Conservation (phyloP, 2,797 vertebrate genomes). For the Rhinogobio ventralis region DNA sequence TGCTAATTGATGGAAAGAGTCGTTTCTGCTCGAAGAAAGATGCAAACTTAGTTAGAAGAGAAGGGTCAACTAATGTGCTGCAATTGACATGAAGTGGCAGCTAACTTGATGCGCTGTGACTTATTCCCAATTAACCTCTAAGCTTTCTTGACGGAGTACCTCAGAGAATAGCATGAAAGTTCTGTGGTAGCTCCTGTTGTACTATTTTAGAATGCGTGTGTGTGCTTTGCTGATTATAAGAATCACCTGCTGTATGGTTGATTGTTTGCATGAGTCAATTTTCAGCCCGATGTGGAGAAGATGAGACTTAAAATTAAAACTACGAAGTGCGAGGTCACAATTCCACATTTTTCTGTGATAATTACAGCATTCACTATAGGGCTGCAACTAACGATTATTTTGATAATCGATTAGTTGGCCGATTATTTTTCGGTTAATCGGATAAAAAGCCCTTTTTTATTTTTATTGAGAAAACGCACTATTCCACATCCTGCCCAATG, state of each 20-base stretch:
- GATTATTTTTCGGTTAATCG: too few relatives aligned
- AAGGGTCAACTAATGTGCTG: slow-evolving; percentile 56
- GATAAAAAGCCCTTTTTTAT: too few relatives aligned
- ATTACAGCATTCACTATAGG: background rate
- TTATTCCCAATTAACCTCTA: slow-evolving; percentile 58
- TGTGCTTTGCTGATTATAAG: slow-evolving; percentile 36
- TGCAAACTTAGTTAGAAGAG: slow-evolving; percentile 62
- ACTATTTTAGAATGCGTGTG: slow-evolving; percentile 43
- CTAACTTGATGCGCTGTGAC: slow-evolving; percentile 38
- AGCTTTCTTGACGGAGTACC: slow-evolving; percentile 47
- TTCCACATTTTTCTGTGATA: slow-evolving; percentile 1
- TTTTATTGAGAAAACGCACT: too few relatives aligned
- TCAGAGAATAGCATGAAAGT: slow-evolving; percentile 40
- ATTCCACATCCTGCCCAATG: too few relatives aligned
- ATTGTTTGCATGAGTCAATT: slow-evolving; percentile 21
- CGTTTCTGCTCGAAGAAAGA: slow-evolving; percentile 56
- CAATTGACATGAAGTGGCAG: slow-evolving; percentile 63
- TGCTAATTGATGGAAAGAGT: slow-evolving; percentile 78
- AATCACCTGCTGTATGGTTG: background rate
- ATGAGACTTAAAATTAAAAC: background rate
- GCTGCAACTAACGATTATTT: too few relatives aligned
- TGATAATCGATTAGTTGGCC: too few relatives aligned
- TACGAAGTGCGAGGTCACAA: background rate
- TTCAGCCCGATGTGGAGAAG: background rate
- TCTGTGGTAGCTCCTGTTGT: slow-evolving; percentile 33